Percentiles rank a stretch among this genome's conserved stretches.
phyloP scores from a whole-genome alignment of 2,888 invertebrate species.

The Odontomyia ornata region DNA sequence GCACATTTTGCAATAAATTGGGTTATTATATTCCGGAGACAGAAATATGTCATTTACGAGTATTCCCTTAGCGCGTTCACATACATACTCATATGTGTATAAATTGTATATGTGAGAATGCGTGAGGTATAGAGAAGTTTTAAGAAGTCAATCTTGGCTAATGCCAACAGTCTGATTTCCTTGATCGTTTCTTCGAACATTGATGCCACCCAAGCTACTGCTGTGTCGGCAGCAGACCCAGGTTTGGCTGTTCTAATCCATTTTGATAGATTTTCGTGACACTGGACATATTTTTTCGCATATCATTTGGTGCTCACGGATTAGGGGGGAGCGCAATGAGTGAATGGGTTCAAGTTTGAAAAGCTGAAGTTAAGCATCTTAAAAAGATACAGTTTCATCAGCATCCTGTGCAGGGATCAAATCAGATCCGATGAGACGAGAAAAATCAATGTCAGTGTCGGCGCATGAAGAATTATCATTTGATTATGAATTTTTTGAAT shows the following conservation, averaged over 20 bases:
- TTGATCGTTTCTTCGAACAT: background rate
- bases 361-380: slow-evolving; percentile 23
- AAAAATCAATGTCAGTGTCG: slow-evolving; percentile 30
- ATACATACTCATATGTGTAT: no score
- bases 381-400: slow-evolving; percentile 37
- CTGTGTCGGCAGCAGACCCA: background rate
- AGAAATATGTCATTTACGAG: slow-evolving; percentile 9
- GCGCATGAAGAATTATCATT: slow-evolving; percentile 7
- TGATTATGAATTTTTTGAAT: background rate
- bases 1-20: slow-evolving; percentile 22
- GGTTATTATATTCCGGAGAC: background rate
- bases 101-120: background rate
- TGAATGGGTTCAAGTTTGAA: background rate
- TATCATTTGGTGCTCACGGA: background rate
- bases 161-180: background rate
- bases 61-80: no score
- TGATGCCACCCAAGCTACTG: slow-evolving; percentile 30
- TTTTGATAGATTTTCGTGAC: slow-evolving; percentile 27
- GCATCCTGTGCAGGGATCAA: background rate
- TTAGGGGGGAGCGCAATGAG: background rate
- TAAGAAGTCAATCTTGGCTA: background rate
- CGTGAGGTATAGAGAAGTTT: no score
- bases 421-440: background rate
- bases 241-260: slow-evolving; percentile 20
- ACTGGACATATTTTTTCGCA: background rate